These are phyloP conservation scores for Cecropterus lyciades DNA, from an alignment of 1,140 invertebrate species.

Conservation along the genomic window DNA sequence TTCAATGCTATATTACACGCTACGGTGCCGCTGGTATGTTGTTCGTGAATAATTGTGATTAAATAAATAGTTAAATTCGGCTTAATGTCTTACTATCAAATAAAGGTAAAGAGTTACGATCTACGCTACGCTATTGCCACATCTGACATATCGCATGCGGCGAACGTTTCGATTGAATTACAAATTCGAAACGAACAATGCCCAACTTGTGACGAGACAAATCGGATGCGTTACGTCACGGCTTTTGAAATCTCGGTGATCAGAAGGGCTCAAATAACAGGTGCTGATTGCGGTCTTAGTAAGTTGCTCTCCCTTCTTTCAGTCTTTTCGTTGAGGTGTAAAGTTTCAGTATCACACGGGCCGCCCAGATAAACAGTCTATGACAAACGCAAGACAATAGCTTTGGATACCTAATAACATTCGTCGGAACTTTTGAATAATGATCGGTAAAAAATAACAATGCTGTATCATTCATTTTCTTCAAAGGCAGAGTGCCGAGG, in stretches of 20 bases:
- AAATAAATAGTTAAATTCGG: constrained; percentile 5
- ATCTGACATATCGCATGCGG: constrained; percentile 66
- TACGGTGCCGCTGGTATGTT: neutral
- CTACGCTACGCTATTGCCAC: constrained; percentile 52
- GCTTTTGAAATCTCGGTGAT: constrained; percentile 31
- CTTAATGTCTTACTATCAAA: constrained; percentile 32
- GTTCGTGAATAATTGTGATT: constrained; percentile 8
- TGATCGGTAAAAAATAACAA: neutral
- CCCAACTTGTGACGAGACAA: constrained; percentile 52
- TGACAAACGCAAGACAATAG: no score
- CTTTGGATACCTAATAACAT: neutral
- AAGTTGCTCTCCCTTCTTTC: neutral
- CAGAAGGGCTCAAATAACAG: constrained; percentile 36
- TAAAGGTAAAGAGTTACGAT: constrained; percentile 50
- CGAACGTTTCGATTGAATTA: constrained; percentile 67
- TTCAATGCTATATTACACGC: constrained; percentile 6
- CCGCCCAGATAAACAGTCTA: neutral
- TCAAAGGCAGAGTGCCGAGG: neutral
- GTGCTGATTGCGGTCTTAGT: constrained; percentile 16
- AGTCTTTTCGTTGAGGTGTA: neutral
- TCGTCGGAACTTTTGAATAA: neutral
- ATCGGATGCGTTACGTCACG: constrained; percentile 57
- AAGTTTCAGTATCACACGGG: neutral
- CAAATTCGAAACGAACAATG: constrained; percentile 63
- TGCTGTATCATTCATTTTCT: no score